Evolutionary conservation across 2,888 invertebrate species (phyloP).

Genomic region (Chrysotoxum bicinctum): DNA sequence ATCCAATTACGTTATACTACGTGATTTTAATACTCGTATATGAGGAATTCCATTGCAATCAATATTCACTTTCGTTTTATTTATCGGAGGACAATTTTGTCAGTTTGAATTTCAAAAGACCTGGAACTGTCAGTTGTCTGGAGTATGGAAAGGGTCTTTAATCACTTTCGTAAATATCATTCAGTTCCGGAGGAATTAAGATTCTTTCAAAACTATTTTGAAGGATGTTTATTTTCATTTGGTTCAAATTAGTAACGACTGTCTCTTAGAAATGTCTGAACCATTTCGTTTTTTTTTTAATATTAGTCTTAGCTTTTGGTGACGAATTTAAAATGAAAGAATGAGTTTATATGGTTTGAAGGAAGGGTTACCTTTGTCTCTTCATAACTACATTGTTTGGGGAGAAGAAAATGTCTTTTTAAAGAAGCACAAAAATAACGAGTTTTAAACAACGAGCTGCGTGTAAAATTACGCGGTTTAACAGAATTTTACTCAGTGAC

Average conservation of each 20-base stretch:
- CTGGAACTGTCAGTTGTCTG: neutral
- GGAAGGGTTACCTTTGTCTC: too few species aligned
- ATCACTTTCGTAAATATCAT: neutral
- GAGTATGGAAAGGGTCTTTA: neutral
- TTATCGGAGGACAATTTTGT: neutral
- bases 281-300: too few species aligned
- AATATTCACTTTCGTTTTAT: conserved; percentile 16
- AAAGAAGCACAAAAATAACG: too few species aligned
- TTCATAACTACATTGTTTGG: too few species aligned
- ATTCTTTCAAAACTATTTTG: neutral
- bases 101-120: neutral
- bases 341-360: too few species aligned
- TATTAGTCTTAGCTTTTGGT: neutral
- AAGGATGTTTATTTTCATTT: neutral
- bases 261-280: too few species aligned
- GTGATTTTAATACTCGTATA: conserved; percentile 13
- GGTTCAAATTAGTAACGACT: too few species aligned
- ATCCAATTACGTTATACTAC: conserved; percentile 25
- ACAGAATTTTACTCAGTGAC: too few species aligned
- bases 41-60: conserved; percentile 13
- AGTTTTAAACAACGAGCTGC: too few species aligned
- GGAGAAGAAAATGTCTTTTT: too few species aligned
- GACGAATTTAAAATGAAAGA: neutral
- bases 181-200: neutral
- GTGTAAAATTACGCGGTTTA: too few species aligned